Base-by-base conservation (phyloP, 2,113 vertebrate species). In the Cyanistes caeruleus region DNA sequence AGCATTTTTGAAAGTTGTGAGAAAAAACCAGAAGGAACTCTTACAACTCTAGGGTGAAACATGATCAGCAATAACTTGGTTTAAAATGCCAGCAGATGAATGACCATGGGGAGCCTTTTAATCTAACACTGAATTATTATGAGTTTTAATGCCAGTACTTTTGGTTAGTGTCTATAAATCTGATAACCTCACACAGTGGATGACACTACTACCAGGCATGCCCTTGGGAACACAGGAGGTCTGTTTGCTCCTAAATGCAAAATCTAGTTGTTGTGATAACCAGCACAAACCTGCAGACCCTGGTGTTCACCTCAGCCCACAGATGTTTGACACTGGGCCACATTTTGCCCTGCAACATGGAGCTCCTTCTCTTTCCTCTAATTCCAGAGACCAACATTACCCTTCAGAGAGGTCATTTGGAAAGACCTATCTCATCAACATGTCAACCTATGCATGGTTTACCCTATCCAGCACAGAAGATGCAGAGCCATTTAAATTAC, bases 311-410 rank as follows among this genome's bases (percentile, higher is more conserved):
- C 43, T 18, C 37, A 84, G 39, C 24, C 25, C 44, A 41, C 19
- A 69, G 23, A 16, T 28, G 10, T 77, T 33, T 65, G 49, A 65
- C 31, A 27, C 0, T 16, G 16, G 46, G 46, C 6, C 19, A 74
- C 7, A 24, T 85, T 56, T 13, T 27, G 30, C 12, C 11, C 16
- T 31, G n/a, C 0, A 0, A 27, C 33, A 65, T 8, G 24, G 44
- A 0, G 2, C 5, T 77, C 27, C 16, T 31, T 83, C 33, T 39
- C 13, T n/a, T 84, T 52, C 17, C 22, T 16, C 11, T 52, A 10
- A 70, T 77, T 90, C 52, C 74, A 72, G 49, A 81, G 22, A 59
- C 7, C 21, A 55, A 1, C 30, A 30, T 10, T 33, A 24, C 3
- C 20, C 27, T 72, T 63, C 4, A 2, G 51, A 83, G 37, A 41